Evolutionary conservation across 2,888 invertebrate species (phyloP), one percentile per base, ranked within the genome.

Genomic region (Automeris io): DNA sequence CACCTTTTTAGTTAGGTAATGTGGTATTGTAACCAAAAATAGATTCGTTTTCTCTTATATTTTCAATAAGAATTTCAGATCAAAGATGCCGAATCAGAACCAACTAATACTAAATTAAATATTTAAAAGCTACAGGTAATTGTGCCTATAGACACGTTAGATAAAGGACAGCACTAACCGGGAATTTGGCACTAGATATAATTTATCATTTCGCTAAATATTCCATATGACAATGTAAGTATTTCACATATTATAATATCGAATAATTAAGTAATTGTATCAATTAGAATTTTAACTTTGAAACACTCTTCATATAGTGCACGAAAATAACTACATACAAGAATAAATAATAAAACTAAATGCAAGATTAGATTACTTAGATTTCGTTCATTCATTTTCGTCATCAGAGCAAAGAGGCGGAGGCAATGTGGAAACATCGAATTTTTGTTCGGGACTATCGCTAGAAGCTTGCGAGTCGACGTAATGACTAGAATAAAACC

Each of bases 401-500:
- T 92, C 92, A 54, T 94, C 93, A 38, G 91, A 90, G 58, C 93
- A 89, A 47, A 93, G 82, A 37, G 93, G 93, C 37, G 93, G 93
- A n/a, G 93, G 94, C 56, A 93, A 89, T 18, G 90, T 91, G 22
- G 92, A 89, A 12, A 93, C 91, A 59, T 93, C 93, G 62, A 93
- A 91, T 61, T 90, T 90, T 40, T 91, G 91, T 50, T 93, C 93
- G n/a, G 91, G 91, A 40, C 91, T 80, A 66, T 92, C 88, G 68
- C 89, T 87, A 53, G 90, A 75, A 58, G 91, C 88, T 67, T 93
- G 89, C 55, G 88, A 87, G 74, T 91, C 80, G 49, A 89, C 72
- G 64, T 90, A 69, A 53, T 86, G 68, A 77, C 89, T 73, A 69
- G 77, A 75, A 76, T 89, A 70, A 71, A 75, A 80, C 55, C 85